Evolutionary conservation across 2,797 vertebrate genomes (phyloP).

Genomic region (Morelia viridis): DNA sequence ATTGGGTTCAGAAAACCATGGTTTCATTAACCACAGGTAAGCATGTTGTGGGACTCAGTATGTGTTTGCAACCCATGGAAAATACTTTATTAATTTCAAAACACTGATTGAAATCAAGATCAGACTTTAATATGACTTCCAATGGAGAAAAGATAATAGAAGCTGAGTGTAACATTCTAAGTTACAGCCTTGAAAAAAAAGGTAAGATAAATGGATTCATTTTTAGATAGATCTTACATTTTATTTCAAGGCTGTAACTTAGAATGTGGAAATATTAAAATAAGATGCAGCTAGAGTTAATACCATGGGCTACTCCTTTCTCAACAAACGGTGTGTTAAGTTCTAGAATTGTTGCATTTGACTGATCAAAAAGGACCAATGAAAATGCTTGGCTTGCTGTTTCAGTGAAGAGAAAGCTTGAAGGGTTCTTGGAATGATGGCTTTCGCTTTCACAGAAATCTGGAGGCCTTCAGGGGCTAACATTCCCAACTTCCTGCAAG

Average conservation of each 20-base stretch:
- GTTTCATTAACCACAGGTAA: neutral
- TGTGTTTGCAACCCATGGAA: neutral
- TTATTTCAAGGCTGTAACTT: neutral
- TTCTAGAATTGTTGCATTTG: neutral
- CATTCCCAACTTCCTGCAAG: neutral
- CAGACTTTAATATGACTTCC: neutral
- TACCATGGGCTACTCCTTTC: neutral
- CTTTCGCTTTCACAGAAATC: neutral
- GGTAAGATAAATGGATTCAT: too few species aligned
- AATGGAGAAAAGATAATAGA: neutral
- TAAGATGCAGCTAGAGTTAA: neutral
- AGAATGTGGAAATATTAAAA: neutral
- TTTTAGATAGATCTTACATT: neutral
- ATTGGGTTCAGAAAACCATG: neutral
- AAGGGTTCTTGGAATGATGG: neutral
- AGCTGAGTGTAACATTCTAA: neutral
- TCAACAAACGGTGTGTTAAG: neutral
- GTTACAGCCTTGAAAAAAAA: too few species aligned
- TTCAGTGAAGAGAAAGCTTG: neutral
- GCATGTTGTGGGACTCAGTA: neutral
- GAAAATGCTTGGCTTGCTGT: neutral
- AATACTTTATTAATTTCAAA: neutral
- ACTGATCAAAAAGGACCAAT: neutral
- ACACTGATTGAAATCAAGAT: neutral
- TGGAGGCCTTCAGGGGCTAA: neutral